phyloP scores from a whole-genome alignment of 1,140 invertebrate genomes.

The Lucilia sericata region DNA sequence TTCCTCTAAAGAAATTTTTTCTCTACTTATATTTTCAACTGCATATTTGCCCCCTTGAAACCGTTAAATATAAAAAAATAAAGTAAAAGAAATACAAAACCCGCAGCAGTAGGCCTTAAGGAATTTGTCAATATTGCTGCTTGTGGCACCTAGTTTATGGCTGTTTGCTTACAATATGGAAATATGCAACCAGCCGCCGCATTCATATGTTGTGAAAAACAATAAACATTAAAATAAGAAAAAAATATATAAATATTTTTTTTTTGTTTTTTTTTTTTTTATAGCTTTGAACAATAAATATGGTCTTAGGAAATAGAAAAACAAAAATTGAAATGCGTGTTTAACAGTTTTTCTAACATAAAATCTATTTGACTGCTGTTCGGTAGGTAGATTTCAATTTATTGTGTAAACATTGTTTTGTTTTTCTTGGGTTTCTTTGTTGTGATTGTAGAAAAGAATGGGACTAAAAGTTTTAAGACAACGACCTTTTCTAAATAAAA shows the following conservation, averaged over 20 bases:
- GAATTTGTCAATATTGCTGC: constrained; percentile 32
- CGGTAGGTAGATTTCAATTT: constrained; percentile 4
- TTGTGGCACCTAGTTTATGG: constrained; percentile 40
- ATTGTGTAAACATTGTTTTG: neutral
- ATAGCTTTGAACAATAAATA: constrained; percentile 7
- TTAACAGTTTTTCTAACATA: no score
- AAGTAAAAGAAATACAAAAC: neutral
- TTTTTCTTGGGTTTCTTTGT: neutral
- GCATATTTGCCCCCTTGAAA: neutral
- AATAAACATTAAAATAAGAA: neutral
- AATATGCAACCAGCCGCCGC: neutral
- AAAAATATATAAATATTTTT: neutral
- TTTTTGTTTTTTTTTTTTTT: neutral
- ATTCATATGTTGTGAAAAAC: neutral
- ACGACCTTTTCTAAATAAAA: no score
- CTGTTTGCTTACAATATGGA: neutral
- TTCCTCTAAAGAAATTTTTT: neutral
- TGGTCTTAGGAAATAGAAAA: no score
- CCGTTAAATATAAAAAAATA: constrained; percentile 28
- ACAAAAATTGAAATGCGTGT: no score
- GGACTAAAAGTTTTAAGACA: neutral
- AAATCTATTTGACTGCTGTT: neutral
- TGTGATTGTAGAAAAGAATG: no score
- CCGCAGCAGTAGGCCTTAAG: constrained; percentile 24
- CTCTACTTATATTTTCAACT: no score